These are phyloP conservation scores for Sprattus sprattus DNA, from an alignment of 2,113 vertebrate genomes.

Conservation along the genomic window DNA sequence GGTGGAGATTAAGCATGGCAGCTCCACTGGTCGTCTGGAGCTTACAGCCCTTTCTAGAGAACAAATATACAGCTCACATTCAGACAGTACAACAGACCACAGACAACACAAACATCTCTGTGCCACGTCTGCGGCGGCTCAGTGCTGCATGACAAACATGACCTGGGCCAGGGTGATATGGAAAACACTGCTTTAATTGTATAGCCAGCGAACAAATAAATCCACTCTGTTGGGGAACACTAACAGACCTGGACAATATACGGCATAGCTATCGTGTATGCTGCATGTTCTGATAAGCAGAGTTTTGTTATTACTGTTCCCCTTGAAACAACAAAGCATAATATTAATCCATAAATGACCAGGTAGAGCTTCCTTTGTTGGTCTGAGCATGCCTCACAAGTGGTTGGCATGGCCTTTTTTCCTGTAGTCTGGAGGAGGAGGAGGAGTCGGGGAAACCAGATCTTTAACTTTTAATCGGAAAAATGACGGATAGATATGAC, in stretches of 20 bases:
- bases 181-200: slow-evolving; percentile 1
- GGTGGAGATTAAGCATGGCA: neutral
- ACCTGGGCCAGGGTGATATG: neutral
- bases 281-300: neutral
- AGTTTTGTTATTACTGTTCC: neutral
- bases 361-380: neutral
- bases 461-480: slow-evolving; percentile 11
- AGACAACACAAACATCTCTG: slow-evolving; percentile 11
- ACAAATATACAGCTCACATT: neutral
- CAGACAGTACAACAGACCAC: neutral
- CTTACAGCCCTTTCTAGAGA: neutral
- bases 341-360: neutral
- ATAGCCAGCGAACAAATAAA: neutral
- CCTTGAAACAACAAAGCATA: neutral
- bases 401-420: neutral
- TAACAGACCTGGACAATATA: neutral
- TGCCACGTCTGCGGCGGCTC: neutral
- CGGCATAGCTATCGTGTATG: neutral
- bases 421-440: neutral
- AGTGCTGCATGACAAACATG: neutral
- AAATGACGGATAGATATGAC: neutral
- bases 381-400: neutral
- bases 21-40: neutral
- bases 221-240: neutral
- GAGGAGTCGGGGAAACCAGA: neutral